Conservation (phyloP, 2,888 invertebrate species). For the Morpho helenor region DNA sequence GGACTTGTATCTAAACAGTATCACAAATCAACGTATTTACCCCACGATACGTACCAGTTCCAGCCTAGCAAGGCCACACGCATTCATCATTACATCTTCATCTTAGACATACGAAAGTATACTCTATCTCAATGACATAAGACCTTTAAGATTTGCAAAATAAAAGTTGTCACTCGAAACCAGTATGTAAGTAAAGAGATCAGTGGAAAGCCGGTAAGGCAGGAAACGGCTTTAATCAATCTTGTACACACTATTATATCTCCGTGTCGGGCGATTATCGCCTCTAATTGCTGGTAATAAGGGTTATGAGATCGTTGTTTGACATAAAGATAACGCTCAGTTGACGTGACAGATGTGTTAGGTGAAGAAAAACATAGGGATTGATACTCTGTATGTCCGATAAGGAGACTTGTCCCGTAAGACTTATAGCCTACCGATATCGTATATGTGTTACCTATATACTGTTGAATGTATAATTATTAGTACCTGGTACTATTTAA, state of each 20-base stretch:
- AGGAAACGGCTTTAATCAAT: constrained; percentile 46
- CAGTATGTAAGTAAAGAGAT: constrained; percentile 44
- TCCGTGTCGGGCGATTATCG: constrained; percentile 28
- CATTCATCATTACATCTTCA: neutral
- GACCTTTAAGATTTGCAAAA: constrained; percentile 15
- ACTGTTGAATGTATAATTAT: too few relatives aligned
- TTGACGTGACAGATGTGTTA: constrained; percentile 23
- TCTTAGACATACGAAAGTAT: constrained; percentile 15
- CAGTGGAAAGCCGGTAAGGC: constrained; percentile 42
- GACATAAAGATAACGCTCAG: constrained; percentile 17
- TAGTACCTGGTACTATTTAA: too few relatives aligned
- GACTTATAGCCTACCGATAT: neutral
- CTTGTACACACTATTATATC: constrained; percentile 27
- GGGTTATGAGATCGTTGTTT: constrained; percentile 23
- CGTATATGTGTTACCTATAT: too few relatives aligned
- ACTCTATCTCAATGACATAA: constrained; percentile 18
- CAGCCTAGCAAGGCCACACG: constrained; percentile 27
- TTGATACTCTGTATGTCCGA: constrained; percentile 14
- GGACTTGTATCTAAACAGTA: constrained; percentile 12
- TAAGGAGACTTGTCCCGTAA: neutral
- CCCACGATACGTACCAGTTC: constrained; percentile 16
- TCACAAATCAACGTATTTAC: constrained; percentile 19
- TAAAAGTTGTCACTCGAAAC: constrained; percentile 27
- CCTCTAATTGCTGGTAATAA: constrained; percentile 27
- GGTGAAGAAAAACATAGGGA: constrained; percentile 27